Evolutionary conservation across 1,140 invertebrate species (phyloP).

Genomic region (Monomorium pharaonis): DNA sequence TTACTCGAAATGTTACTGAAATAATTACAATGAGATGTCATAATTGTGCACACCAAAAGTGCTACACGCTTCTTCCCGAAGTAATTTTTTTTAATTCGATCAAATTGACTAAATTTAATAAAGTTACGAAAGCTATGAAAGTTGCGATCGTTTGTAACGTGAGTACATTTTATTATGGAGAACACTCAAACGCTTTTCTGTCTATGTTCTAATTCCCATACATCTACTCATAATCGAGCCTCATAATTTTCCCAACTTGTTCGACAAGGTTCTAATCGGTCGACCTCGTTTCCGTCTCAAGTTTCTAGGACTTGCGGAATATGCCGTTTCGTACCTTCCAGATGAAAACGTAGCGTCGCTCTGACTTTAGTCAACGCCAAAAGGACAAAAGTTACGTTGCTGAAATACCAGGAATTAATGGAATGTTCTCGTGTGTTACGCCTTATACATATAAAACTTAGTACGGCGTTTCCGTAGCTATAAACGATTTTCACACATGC

Average conservation of each 20-base stretch:
- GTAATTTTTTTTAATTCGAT: constrained; percentile 14
- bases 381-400: constrained; percentile 50
- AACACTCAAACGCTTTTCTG: constrained; percentile 3
- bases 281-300: constrained; percentile 36
- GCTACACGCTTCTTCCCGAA: not conserved
- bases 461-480: constrained; percentile 5
- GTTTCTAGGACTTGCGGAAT: constrained; percentile 3
- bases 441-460: constrained; percentile 53
- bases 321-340: constrained; percentile 6
- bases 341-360: constrained; percentile 49
- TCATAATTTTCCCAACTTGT: constrained; percentile 39
- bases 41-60: not conserved
- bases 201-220: not conserved
- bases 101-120: constrained; percentile 13
- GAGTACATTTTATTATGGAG: not conserved
- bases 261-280: constrained; percentile 49
- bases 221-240: constrained; percentile 46
- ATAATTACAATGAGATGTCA: not conserved
- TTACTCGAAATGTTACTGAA: not conserved
- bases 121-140: not conserved
- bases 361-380: constrained; percentile 32
- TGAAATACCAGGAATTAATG: constrained; percentile 53
- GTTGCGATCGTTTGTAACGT: not conserved
- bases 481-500: constrained; percentile 28
- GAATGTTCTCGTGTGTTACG: constrained; percentile 24